A percentile compares a stretch with the other conserved stretches of the same genome.
These are phyloP conservation scores for Atlantisia rogersi DNA, from an alignment of 2,113 vertebrate genomes.

Conservation along the genomic window DNA sequence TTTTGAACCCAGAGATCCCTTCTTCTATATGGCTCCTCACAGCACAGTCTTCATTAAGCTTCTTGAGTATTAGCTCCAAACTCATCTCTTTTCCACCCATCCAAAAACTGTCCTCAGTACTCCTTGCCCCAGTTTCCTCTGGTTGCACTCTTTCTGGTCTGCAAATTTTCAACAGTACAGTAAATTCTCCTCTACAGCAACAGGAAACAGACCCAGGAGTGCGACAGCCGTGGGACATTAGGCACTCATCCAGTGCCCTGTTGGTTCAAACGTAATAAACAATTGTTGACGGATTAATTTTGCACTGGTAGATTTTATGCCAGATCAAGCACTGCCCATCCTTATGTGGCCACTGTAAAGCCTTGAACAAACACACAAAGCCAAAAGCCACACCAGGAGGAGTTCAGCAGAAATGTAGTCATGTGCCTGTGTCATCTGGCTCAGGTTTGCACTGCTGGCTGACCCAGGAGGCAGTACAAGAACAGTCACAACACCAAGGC, in stretches of 20 bases:
- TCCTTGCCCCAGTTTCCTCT: not conserved
- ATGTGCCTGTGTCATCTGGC: not conserved
- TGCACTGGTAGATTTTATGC: not conserved
- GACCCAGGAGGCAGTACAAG: not conserved
- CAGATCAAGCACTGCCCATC: not conserved
- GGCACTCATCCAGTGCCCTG: not conserved
- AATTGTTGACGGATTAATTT: not conserved
- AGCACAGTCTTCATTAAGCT: not conserved
- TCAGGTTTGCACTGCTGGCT: not conserved
- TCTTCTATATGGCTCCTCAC: not conserved
- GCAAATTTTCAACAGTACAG: not conserved
- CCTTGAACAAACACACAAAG: not conserved
- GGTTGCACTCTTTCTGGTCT: not conserved
- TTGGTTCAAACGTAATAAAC: not conserved
- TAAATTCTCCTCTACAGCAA: not conserved
- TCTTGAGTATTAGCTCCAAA: not conserved
- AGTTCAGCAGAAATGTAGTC: not conserved
- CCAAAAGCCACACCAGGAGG: not conserved
- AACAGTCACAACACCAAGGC: not conserved
- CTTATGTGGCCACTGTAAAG: not conserved
- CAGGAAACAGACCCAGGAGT: not conserved
- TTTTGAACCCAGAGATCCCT: not conserved
- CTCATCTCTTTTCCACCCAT: not conserved
- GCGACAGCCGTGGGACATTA: not conserved
- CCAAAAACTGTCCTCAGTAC: not conserved